Evolutionary conservation across 2,113 vertebrate genomes (phyloP), one percentile per base, ranked within the genome.

Genomic region (Myotis brandtii): DNA sequence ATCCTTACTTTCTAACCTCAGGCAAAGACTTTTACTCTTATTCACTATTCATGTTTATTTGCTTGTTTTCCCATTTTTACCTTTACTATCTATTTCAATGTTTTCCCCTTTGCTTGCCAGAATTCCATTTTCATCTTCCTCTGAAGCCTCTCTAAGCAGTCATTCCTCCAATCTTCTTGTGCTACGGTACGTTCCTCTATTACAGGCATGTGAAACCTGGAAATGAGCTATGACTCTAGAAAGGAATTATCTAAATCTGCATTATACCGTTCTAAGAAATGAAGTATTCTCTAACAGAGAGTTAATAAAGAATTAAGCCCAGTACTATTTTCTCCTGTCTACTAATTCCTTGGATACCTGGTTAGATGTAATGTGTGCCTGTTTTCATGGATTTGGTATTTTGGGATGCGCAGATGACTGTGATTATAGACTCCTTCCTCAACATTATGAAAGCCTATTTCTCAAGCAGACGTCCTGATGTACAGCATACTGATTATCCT

Each of bases 341-440:
- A 62, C 59, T 83, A 82, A 85, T 73, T 93, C 17, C n/a, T 59
- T 86, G 50, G 50, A 37, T 97, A 91, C 75, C 52, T 94, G 59
- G 34, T 50, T 95, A 80, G n/a, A 90, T 0, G 2, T 91, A 59
- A 30, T 90, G 23, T 66, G 30, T 70, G 72, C 59, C 59, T 85
- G 9, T 92, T 88, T 32, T 86, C 34, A 59, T 59, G 12, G 54
- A 20, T 48, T 82, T 84, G 34, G 30, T 92, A 87, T 95, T 96
- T 97, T 86, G 48, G 50, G 91, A 83, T 96, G 27, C 76, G 72
- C 73, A 82, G 76, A 77, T 89, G 89, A 86, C 40, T 75, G 46
- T 87, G 90, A 97, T 95, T 95, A 96, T 64, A 91, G 37, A 62
- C 1, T 64, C 21, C 52, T 84, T 89, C 83, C 62, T 85, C 83